Percentiles rank a stretch among this genome's conserved stretches.
Evolutionary conservation across 2,888 invertebrate species (phyloP).

Genomic region (Asteroscopus sphinx): DNA sequence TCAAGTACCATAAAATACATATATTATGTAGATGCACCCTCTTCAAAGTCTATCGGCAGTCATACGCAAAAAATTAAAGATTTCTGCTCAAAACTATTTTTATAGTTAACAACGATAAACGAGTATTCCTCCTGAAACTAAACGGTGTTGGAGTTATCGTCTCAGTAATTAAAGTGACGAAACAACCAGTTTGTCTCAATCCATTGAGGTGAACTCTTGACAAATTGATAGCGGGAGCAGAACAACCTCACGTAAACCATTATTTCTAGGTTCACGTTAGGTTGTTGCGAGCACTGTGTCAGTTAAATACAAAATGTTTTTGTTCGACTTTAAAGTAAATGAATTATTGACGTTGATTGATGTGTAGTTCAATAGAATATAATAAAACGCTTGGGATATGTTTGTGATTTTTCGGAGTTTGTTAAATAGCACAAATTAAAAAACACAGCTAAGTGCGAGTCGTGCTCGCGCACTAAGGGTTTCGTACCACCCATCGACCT

Average conservation of each 20-base stretch:
- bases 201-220: constrained; percentile 35
- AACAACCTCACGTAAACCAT: constrained; percentile 24
- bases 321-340: not conserved
- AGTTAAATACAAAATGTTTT: not conserved
- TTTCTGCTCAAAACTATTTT: constrained; percentile 7
- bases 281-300: constrained; percentile 21
- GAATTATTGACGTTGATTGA: no score
- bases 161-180: constrained; percentile 42
- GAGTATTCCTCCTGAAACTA: constrained; percentile 7
- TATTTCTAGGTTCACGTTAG: constrained; percentile 33
- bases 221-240: constrained; percentile 41
- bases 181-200: constrained; percentile 41
- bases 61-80: constrained; percentile 4
- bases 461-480: no score
- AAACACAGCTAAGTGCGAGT: no score
- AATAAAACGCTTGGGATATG: no score
- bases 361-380: no score
- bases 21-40: no score
- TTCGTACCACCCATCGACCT: no score
- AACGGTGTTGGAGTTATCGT: constrained; percentile 23
- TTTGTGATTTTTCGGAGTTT: no score
- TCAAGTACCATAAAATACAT: no score
- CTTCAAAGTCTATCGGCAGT: no score
- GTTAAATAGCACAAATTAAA: no score
- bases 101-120: constrained; percentile 1